Percentiles rank a stretch among this genome's conserved stretches.
These are phyloP conservation scores for Herpailurus yagouaroundi DNA, from an alignment of 2,113 vertebrate genomes.

Conservation along the genomic window DNA sequence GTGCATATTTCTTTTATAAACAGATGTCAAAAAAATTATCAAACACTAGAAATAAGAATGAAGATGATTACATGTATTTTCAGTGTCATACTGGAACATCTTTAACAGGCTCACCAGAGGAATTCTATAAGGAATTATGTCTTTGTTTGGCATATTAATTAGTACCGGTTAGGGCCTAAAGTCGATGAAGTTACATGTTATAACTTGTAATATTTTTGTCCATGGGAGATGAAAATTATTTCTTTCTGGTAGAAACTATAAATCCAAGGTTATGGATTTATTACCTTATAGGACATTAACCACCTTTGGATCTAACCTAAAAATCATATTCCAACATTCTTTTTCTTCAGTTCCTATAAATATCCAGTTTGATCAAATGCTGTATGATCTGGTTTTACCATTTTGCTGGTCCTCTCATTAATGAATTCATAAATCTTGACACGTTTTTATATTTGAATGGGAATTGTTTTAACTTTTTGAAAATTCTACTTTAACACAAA, in stretches of 20 bases:
- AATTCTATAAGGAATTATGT: not conserved
- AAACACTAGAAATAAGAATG: slow-evolving; percentile 3
- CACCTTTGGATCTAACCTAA: slow-evolving; percentile 26
- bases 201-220: not conserved
- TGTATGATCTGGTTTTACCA: not conserved
- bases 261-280: not conserved
- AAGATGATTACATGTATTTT: not conserved
- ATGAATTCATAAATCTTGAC: slow-evolving; percentile 42
- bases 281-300: not conserved
- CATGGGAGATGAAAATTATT: slow-evolving; percentile 2
- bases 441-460: slow-evolving; percentile 6
- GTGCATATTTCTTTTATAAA: not conserved
- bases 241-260: not conserved
- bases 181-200: not conserved
- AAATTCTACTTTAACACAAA: slow-evolving; percentile 43
- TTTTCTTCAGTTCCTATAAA: not conserved
- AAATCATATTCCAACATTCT: not conserved
- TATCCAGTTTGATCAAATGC: not conserved
- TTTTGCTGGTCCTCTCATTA: slow-evolving; percentile 27
- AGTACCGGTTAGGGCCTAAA: not conserved
- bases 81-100: not conserved
- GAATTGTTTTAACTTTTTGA: slow-evolving; percentile 25
- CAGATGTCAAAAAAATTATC: not conserved
- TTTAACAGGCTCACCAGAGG: not conserved
- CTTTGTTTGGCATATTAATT: not conserved